Conservation (phyloP, 1,140 invertebrate genomes). For the Gonioctena quinquepunctata region DNA sequence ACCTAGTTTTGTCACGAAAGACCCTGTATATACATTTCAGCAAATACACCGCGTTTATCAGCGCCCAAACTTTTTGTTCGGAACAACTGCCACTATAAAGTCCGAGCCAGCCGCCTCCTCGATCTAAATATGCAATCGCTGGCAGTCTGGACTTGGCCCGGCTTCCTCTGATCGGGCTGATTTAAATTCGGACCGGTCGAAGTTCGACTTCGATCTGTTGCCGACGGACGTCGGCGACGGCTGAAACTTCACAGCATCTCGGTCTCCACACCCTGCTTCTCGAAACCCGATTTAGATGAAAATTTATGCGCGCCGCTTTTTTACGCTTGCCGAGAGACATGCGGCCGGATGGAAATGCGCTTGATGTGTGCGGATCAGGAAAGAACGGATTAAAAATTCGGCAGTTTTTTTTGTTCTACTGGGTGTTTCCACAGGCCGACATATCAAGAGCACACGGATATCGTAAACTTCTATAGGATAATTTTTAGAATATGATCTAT, state of each 20-base stretch:
- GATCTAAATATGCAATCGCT: constrained; percentile 6
- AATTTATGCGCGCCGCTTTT: constrained; percentile 8
- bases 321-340: constrained; percentile 3
- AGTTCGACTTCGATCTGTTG: background rate
- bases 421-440: background rate
- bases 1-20: too few relatives aligned
- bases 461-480: too few relatives aligned
- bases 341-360: background rate
- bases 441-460: too few relatives aligned
- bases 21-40: background rate
- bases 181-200: background rate
- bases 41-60: too few relatives aligned
- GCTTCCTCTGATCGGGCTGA: background rate
- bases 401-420: too few relatives aligned
- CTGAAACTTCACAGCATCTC: background rate
- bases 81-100: background rate
- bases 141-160: background rate
- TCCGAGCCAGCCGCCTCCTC: background rate
- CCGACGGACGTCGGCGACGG: background rate
- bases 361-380: background rate
- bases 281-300: constrained; percentile 4
- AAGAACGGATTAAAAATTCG: background rate
- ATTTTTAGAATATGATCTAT: too few relatives aligned
- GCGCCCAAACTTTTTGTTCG: too few relatives aligned
- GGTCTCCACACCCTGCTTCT: background rate